Evolutionary conservation across 2,797 vertebrate species (phyloP), one percentile per base, ranked within the genome.

Genomic region (Mareca penelope): DNA sequence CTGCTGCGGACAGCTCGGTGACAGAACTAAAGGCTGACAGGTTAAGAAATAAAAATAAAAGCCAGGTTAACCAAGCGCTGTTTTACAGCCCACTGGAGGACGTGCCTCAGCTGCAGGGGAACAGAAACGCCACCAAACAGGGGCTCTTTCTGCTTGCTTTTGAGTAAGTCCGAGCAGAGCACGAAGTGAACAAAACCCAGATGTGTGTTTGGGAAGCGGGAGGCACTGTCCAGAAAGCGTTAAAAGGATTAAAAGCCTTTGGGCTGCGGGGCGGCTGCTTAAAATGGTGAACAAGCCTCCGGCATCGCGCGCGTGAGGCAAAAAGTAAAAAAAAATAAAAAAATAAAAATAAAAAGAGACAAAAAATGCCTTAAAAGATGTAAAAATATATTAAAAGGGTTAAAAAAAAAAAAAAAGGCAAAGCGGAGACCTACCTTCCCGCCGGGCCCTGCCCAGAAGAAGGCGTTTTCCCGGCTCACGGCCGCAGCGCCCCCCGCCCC

Each of bases 391-490:
- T 57, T n/a, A 0, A 11, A 8, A 23, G 1, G 14, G 0, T 8
- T 12, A 22, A 19, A 56, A 33, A 73, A 37, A 50, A 18, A 55
- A n/a, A 7, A 9, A 29, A 61, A 35, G 5, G 7, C 10, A 50
- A n/a, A 8, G 7, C 10, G 39, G 16, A 71, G 7, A 60, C 94
- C 96, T 91, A 96, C 96, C 96, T 93, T 83, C 94, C 80, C n/a
- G 59, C 78, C 71, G 93, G 84, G 96, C 96, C 88, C 92, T 91
- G 93, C 95, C 91, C 95, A n/a, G 57, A 70, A n/a, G 60, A 70
- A 94, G 96, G 97, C 94, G 95, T 61, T 72, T 89, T 94, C 96
- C 89, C 89, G 67, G 75, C n/a, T 50, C 48, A 50, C 48, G 48
- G 48, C 48, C 48, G 48, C 48, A 50, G 48, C 23, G 48, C 48